phyloP scores from a whole-genome alignment of 2,113 vertebrate genomes.

The Alexandromys fortis region DNA sequence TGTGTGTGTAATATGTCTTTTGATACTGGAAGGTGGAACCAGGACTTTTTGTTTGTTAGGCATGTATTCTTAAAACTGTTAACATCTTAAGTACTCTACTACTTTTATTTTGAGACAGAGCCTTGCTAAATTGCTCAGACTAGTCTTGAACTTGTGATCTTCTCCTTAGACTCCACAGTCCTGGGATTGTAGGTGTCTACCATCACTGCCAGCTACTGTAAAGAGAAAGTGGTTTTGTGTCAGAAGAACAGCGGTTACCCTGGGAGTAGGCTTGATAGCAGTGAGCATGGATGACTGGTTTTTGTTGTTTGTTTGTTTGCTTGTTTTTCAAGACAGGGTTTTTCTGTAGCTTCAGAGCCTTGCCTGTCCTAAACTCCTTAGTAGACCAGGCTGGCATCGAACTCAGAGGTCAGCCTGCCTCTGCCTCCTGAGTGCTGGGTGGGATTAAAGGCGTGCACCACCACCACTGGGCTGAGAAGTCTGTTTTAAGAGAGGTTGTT shows the following conservation, averaged over 20 bases:
- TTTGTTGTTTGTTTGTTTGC: background rate
- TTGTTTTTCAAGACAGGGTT: background rate
- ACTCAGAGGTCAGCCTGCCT: background rate
- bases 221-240: background rate
- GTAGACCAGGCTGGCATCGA: background rate
- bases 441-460: background rate
- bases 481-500: background rate
- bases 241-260: background rate
- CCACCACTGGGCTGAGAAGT: background rate
- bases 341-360: background rate
- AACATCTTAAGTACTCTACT: background rate
- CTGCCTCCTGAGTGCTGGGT: background rate
- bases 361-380: background rate
- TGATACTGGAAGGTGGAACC: background rate
- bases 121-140: background rate
- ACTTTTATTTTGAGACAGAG: background rate
- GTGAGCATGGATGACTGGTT: background rate
- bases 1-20: background rate
- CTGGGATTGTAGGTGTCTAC: background rate
- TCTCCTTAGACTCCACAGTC: background rate
- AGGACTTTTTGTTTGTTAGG: background rate
- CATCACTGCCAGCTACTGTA: background rate
- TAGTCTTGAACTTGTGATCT: background rate
- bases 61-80: background rate
- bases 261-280: background rate